Base-by-base conservation (phyloP, 1,140 invertebrate genomes). In the Papilio dardanus region DNA sequence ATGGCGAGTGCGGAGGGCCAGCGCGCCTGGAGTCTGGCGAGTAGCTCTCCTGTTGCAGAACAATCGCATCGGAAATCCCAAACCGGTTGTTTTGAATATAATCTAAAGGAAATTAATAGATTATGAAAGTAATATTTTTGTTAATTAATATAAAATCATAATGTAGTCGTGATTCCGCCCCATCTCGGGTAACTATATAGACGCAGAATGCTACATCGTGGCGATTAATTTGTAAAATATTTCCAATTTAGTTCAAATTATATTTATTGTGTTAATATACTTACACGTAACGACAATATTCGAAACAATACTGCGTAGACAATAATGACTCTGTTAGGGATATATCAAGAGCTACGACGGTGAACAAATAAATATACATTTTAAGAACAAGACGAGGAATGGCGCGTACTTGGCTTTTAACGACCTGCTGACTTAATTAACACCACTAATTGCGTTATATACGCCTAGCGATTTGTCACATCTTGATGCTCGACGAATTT, bases 21-120 rank as follows among this genome's bases (percentile, higher is more conserved):
- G 14, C 8, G 28, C 7, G 28, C n/a, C 28, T 33, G 0, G 30
- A 46, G 19, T 3, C 30, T 66, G n/a, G 24, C 14, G 14, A 66
- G 30, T 5, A 24, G 0, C 5, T 71, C 24, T 8, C 3, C 40
- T 24, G 5, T 46, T 54, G 46, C 2, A 8, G 21, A 28, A 35
- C 71, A 73, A 58, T 73, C 46, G 30, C 71, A 73, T 73, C n/a
- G 46, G 8, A 46, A 8, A 58, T 73, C 46, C 71, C 16, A 33
- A 16, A 0, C 3, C 7, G 12, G 16, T 10, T 30, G 46, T 10
- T 71, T 42, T 7, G 21, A 31, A 21, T 28, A 71, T 50, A 71
- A 50, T 50, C 69, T 71, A 28, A 62, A 62, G 21, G 7, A 50
- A 71, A 50, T 40, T n/a, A 69, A 10, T 14, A 69, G 0, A 21